Conservation (phyloP, 2,113 vertebrate species). For the Grallaria varia region DNA sequence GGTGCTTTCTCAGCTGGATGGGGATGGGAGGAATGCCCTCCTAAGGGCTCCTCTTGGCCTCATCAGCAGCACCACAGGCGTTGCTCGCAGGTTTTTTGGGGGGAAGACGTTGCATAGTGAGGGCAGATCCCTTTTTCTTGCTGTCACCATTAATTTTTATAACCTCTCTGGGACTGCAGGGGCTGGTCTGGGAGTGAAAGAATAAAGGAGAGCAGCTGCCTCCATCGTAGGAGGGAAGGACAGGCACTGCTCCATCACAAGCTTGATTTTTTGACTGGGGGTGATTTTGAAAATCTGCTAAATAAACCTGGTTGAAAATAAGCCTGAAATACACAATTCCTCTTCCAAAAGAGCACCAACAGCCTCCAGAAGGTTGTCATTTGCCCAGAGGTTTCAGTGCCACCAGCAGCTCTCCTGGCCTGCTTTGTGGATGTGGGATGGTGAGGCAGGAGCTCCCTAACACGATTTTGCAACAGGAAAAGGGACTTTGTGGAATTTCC, state of each 20-base stretch:
- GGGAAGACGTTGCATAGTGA: not conserved
- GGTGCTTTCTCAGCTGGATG: not conserved
- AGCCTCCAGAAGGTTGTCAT: not conserved
- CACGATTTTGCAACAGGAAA: not conserved
- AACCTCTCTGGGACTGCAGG: not conserved
- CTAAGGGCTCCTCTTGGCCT: not conserved
- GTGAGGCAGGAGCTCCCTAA: not conserved
- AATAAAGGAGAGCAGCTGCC: not conserved
- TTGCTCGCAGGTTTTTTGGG: not conserved
- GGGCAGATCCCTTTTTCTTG: not conserved
- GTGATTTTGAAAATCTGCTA: not conserved
- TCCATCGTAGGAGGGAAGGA: not conserved
- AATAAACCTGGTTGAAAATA: not conserved
- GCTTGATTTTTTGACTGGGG: not conserved
- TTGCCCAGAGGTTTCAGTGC: not conserved
- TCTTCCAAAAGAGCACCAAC: not conserved
- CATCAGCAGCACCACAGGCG: not conserved
- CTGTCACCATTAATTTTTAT: not conserved
- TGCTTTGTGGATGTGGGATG: not conserved
- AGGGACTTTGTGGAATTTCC: not conserved
- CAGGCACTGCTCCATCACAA: not conserved
- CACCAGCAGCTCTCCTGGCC: not conserved
- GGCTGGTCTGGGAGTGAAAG: not conserved
- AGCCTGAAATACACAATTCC: accelerated
- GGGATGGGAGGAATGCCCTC: not conserved